Evolutionary conservation across 2,113 vertebrate genomes (phyloP).

Genomic region (Heterocephalus glaber): DNA sequence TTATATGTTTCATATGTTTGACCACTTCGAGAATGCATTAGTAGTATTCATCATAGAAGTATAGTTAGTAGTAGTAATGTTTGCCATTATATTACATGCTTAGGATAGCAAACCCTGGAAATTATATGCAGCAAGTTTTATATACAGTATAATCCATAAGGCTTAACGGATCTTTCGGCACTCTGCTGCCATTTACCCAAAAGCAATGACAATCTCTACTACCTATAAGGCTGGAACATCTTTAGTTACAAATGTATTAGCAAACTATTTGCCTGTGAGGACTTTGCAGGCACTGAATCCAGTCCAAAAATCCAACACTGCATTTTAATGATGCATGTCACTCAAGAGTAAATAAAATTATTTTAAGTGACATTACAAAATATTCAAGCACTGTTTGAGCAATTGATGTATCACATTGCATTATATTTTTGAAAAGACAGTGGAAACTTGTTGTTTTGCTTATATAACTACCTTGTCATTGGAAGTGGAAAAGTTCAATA

Average conservation of each 20-base stretch:
- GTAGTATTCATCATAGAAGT: not conserved
- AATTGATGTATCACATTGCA: not conserved
- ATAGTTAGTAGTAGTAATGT: not conserved
- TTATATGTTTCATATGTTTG: not conserved
- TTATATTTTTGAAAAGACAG: not conserved
- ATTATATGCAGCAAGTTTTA: not conserved
- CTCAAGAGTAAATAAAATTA: not conserved
- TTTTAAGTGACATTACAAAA: not conserved
- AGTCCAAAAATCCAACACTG: not conserved
- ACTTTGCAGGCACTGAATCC: not conserved
- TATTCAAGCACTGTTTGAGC: not conserved
- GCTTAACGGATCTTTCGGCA: not conserved
- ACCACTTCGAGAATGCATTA: not conserved
- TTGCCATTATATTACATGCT: not conserved
- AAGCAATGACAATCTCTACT: not conserved
- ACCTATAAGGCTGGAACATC: not conserved
- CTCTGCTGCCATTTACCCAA: not conserved
- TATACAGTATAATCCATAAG: not conserved
- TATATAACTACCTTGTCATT: not conserved
- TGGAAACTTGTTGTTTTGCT: not conserved
- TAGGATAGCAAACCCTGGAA: not conserved
- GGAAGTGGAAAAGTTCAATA: not conserved
- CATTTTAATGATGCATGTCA: not conserved
- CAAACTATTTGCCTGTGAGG: not conserved
- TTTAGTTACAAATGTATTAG: not conserved